Evolutionary conservation across 1,140 invertebrate species (phyloP), one percentile per base, ranked within the genome.

Genomic region (Drosophila insularis): DNA sequence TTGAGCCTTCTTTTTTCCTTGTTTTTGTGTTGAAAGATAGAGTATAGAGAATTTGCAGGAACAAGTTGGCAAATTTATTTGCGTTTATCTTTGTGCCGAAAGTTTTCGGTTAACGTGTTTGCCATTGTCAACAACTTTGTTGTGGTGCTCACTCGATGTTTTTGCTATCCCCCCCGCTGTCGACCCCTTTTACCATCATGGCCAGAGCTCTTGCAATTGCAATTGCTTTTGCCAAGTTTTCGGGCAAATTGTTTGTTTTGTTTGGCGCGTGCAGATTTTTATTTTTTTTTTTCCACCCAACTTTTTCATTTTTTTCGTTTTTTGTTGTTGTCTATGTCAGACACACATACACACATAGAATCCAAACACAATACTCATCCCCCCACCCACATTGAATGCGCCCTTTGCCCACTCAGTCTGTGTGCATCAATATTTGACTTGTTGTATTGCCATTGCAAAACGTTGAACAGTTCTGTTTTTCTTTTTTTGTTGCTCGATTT

Each of bases 51-150:
- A 43, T 39, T 37, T 37, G 60, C 32, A 46, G 53, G 70, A 78
- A 71, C 66, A 84, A 85, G 81, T 85, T 85, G 74, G 75, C 76
- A 87, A 87, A 87, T 87, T 87, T 87, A 87, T 87, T 87, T 87
- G 82, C 82, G 82, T 82, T 87, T 87, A 87, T 87, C 82, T 87
- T 89, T 74, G 84, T 89, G 82, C 69, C 80, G 43, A 87, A 89
- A 87, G 82, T 87, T 87, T 82, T 87, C 66, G 84, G 84, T 89
- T 87, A 87, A 87, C 82, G 82, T 87, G 82, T 87, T 87, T 87
- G 84, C 84, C 72, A 87, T 87, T 87, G 82, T 87, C 82, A 87
- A 87, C 82, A 87, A 87, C 84, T 87, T 87, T 87, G 82, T 87
- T 87, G 82, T 89, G 82, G 82, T 82, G 70, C 70, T 64, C 69